A percentile compares a stretch with the other conserved stretches of the same genome.
phyloP scores from a whole-genome alignment of 2,797 vertebrate genomes.

The Sebastes trivittatus region DNA sequence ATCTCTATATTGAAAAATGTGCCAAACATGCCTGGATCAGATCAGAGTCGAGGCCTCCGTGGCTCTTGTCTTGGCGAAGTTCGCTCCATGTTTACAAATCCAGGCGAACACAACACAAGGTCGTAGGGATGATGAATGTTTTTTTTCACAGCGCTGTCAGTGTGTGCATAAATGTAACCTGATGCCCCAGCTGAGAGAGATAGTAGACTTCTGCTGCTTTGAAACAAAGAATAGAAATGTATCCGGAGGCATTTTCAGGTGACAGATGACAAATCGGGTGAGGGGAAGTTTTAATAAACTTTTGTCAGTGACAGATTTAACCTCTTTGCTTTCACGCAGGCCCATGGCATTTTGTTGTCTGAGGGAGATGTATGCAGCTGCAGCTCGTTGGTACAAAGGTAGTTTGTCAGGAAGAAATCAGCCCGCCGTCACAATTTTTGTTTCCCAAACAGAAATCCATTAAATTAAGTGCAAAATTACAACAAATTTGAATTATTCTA shows the following conservation, averaged over 20 bases:
- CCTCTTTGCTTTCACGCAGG: background rate
- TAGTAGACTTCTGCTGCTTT: slow-evolving; percentile 1
- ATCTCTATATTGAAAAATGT: background rate
- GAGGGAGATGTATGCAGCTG: background rate
- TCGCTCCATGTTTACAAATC: slow-evolving; percentile 38
- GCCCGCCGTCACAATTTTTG: background rate
- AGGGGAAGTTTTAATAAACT: slow-evolving; percentile 35
- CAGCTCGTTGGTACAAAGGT: background rate
- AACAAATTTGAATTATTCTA: background rate
- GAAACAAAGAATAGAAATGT: slow-evolving; percentile 9
- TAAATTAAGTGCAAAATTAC: too few species aligned
- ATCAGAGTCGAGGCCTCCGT: background rate
- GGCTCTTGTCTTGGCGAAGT: background rate
- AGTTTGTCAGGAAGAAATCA: background rate
- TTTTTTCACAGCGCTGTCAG: slow-evolving; percentile 9
- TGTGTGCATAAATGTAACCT: slow-evolving; percentile 10
- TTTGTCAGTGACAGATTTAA: slow-evolving; percentile 43
- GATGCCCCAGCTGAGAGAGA: slow-evolving; percentile 3
- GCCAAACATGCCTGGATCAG: background rate
- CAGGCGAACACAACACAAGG: slow-evolving; percentile 6
- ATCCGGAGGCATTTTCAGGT: slow-evolving; percentile 17
- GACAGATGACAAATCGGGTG: slow-evolving; percentile 33
- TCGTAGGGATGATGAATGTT: slow-evolving; percentile 8
- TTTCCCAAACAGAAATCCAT: background rate
- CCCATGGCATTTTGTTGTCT: background rate